Conservation (phyloP, 2,888 invertebrate species). For the Acronicta alni region DNA sequence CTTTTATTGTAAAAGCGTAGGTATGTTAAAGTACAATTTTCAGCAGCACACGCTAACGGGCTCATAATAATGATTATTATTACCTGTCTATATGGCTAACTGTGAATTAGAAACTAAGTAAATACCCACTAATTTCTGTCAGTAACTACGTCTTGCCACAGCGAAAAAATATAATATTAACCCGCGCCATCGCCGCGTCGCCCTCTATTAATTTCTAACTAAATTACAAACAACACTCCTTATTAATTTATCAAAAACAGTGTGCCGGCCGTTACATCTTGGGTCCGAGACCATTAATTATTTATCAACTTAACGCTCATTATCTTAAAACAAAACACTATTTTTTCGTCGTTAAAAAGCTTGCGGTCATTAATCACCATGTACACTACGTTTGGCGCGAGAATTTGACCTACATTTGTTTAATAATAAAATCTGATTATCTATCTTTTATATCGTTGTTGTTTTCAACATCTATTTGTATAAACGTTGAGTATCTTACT, state of each 20-base stretch:
- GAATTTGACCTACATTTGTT: conserved; percentile 50
- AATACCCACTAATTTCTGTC: too few species aligned
- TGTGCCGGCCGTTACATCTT: conserved; percentile 62
- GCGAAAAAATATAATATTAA: conserved; percentile 1
- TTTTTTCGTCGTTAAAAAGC: conserved; percentile 72
- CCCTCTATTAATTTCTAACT: conserved; percentile 32
- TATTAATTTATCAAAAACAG: conserved; percentile 66
- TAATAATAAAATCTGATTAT: conserved; percentile 49
- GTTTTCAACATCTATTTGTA: conserved; percentile 23
- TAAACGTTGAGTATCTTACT: neutral
- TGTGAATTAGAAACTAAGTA: too few species aligned
- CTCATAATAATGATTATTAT: too few species aligned
- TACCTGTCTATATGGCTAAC: too few species aligned
- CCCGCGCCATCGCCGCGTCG: neutral
- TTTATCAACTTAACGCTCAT: conserved; percentile 80
- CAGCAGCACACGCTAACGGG: too few species aligned
- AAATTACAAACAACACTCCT: conserved; percentile 39
- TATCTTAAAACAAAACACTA: conserved; percentile 79
- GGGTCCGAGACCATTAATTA: conserved; percentile 74
- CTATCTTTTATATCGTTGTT: conserved; percentile 28
- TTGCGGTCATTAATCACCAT: conserved; percentile 76
- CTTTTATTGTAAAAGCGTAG: too few species aligned
- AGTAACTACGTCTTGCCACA: neutral
- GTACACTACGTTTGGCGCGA: conserved; percentile 54
- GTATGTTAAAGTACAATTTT: too few species aligned